Evolutionary conservation across 2,888 invertebrate genomes (phyloP), one percentile per base, ranked within the genome.

Genomic region (Brenthis hecate): DNA sequence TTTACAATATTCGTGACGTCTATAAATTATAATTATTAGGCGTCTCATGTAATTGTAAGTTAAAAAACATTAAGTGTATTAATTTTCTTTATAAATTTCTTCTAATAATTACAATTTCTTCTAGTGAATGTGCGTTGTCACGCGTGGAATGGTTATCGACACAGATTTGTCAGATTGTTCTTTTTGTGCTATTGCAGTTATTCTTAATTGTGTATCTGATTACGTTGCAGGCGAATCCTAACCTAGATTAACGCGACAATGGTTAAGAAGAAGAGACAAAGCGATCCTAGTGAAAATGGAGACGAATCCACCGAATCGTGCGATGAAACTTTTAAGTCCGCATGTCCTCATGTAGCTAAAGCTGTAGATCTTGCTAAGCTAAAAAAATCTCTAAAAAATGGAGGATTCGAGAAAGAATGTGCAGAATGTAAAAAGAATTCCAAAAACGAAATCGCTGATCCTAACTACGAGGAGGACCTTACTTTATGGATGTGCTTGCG

Each of bases 401-500:
- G 85, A 6, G 94, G 94, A 0, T 89, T 94, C 73, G 88, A 93
- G 28, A 89, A 87, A 13, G 93, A 94, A 68, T 96, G 96, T 77
- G 78, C 85, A 0, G 93, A 94, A 75, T 95, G 95, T 87, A 86
- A 93, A 80, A 94, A 94, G 86, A 85, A 77, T 62, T 78, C 86
- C 65, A 81, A 89, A 70, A 86, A 78, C 50, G 92, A 89, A 71
- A 83, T 88, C 13, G 85, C 85, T 71, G 85, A 93, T 85, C 84
- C 87, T 71, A 84, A 94, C 81, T 89, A 86, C 72, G 91, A 94
- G 80, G 87, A 94, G 85, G 89, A 93, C 80, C 77, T 91, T 73
- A 81, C 93, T 3, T 84, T 96, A 71, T 97, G 96, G 96, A 93
- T 98, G 88, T 98, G 98, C 81, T 88, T 98, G 71, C 95, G 95